Evolutionary conservation across 2,113 vertebrate species (phyloP).

Genomic region (Gobio gobio): DNA sequence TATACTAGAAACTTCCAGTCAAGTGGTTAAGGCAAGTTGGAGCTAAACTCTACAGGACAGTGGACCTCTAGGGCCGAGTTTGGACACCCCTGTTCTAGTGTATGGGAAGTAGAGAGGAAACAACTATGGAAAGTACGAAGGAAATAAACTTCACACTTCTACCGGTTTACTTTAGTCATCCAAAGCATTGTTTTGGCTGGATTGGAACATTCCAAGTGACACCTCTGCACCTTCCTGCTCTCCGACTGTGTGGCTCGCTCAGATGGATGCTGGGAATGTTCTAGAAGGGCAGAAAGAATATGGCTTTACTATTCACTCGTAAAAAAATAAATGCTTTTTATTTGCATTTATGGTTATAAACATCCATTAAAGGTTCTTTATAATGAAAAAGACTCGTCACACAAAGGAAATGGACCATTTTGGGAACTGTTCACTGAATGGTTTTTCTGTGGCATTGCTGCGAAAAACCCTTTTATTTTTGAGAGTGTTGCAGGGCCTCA

Average conservation of each 20-base stretch:
- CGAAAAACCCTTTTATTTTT: no score
- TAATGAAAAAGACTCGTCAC: neutral
- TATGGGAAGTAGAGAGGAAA: neutral
- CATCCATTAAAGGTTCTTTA: neutral
- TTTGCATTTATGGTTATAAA: neutral
- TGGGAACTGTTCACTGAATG: neutral
- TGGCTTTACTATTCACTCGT: neutral
- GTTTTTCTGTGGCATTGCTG: no score
- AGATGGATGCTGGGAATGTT: conserved; percentile 6
- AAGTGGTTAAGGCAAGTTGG: no score
- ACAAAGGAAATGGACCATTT: neutral
- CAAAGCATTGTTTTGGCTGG: conserved; percentile 5
- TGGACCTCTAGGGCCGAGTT: no score
- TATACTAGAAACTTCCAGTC: no score
- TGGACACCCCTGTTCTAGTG: neutral
- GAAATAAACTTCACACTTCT: neutral
- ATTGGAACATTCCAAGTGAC: neutral
- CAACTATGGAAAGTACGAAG: neutral
- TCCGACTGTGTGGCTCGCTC: neutral
- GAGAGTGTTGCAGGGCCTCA: conserved; percentile 14
- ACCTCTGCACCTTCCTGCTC: neutral
- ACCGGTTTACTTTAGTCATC: conserved; percentile 7
- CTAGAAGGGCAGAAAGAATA: neutral
- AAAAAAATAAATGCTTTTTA: neutral
- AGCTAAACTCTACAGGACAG: no score